A percentile compares a stretch with the other conserved stretches of the same genome.
Conservation (phyloP, 2,797 vertebrate genomes). For the Corythornis leucogaster region DNA sequence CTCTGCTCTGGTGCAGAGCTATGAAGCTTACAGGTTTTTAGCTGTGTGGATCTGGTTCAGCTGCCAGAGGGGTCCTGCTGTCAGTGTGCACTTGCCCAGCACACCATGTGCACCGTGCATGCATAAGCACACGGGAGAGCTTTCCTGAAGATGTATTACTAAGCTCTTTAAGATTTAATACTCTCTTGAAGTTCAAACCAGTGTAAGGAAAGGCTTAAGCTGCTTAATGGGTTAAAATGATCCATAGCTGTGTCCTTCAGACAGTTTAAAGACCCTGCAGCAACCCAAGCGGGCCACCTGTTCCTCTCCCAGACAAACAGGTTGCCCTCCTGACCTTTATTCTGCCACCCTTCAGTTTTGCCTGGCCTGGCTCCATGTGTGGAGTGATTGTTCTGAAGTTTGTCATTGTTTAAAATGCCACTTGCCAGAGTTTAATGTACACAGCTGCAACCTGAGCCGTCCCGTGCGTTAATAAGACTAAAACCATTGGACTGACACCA, state of each 20-base stretch:
- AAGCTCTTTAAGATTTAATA: constrained; percentile 73
- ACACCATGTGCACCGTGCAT: not conserved
- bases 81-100: not conserved
- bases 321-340: constrained; percentile 58
- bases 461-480: constrained; percentile 47
- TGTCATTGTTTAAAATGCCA: constrained; percentile 65
- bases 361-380: constrained; percentile 16
- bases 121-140: not conserved
- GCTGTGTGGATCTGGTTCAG: not conserved
- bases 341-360: constrained; percentile 32
- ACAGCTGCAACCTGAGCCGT: constrained; percentile 55
- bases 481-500: constrained; percentile 63
- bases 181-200: constrained; percentile 45
- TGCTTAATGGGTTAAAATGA: constrained; percentile 69
- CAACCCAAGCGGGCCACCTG: constrained; percentile 53
- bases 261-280: constrained; percentile 51
- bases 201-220: constrained; percentile 50
- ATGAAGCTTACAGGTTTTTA: not conserved
- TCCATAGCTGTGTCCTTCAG: constrained; percentile 67
- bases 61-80: not conserved
- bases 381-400: constrained; percentile 52
- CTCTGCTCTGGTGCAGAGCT: not conserved
- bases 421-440: constrained; percentile 52
- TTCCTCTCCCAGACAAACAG: constrained; percentile 61
- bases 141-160: constrained; percentile 48